phyloP scores from a whole-genome alignment of 2,888 invertebrate genomes.

The Rotaria socialis region DNA sequence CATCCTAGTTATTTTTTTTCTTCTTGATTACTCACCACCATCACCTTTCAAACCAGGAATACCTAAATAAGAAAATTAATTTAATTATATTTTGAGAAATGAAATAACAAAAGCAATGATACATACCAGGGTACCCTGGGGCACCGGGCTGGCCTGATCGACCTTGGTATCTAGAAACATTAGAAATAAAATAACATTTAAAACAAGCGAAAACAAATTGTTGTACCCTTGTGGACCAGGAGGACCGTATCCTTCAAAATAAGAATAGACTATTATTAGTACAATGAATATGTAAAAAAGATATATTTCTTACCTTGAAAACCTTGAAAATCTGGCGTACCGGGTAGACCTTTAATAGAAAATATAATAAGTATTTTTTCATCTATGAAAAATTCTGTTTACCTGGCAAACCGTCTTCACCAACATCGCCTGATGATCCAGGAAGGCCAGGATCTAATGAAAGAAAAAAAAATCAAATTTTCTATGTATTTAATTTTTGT shows the following conservation, averaged over 20 bases:
- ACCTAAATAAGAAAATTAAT: not conserved
- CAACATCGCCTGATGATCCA: conserved; percentile 33
- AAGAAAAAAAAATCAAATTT: not conserved
- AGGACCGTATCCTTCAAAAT: conserved; percentile 13
- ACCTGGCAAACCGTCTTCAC: conserved; percentile 37
- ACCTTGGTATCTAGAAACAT: not conserved
- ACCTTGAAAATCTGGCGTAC: not conserved
- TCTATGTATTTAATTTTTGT: not conserved
- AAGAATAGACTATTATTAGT: not conserved
- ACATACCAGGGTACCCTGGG: not conserved
- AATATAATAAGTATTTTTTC: not conserved
- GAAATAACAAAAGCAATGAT: not conserved
- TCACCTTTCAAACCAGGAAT: not conserved
- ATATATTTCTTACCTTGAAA: not conserved
- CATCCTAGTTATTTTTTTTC: not conserved
- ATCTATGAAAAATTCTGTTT: not conserved
- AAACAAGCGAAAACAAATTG: not conserved
- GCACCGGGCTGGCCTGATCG: not conserved
- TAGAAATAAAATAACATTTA: not conserved
- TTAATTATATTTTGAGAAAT: too few relatives aligned
- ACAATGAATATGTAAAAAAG: not conserved
- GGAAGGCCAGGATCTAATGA: conserved; percentile 21
- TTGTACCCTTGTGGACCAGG: conserved; percentile 7
- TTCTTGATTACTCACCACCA: not conserved
- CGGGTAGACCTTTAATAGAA: not conserved